Evolutionary conservation across 2,888 invertebrate genomes (phyloP), one percentile per base, ranked within the genome.

Genomic region (Prosopocoilus inquinatus): DNA sequence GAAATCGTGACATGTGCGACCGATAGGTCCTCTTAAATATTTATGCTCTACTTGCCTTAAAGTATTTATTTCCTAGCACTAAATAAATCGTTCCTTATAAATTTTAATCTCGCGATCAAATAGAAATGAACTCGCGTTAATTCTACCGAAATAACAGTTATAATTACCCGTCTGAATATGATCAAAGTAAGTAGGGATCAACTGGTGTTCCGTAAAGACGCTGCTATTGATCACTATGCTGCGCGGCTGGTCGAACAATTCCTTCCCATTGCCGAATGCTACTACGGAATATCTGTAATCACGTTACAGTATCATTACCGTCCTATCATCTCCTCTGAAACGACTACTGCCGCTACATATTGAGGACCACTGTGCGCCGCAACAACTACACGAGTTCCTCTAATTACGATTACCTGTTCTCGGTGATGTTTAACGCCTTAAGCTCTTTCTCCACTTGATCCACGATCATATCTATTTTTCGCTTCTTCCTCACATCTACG

Each of bases 231-330:
- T 81, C 59, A 89, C 84, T 3, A 95, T 81, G 59, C 87, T 88
- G 45, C 89, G 84, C 1, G 94, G 89, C 9, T 81, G 78, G 47
- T 85, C 82, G 72, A 84, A 90, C 35, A 91, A 85, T 15, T 88
- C 88, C 62, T 83, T 77, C 0, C 94, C 94, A 47, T 63, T 64
- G 11, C 94, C 94, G 77, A 89, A 96, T 0, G 87, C 84, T 0
- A 94, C 86, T 1, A 92, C 81, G 0, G 93, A 86, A 80, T 90
- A 96, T 64, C 92, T 89, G 68, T 11, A 68, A 72, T 61, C 55
- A 61, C 38, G 55, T 59, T 53, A 50, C 28, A 28, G 35, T 47
- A 36, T 47, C 47, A 35, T 34, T 47, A 35, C 15, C 47, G 34
- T 35, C 12, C 34, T 47, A 34, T 47, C 47, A 47, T 34, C 47